phyloP scores from a whole-genome alignment of 2,797 vertebrate genomes.

The Gymnothorax reevesii region DNA sequence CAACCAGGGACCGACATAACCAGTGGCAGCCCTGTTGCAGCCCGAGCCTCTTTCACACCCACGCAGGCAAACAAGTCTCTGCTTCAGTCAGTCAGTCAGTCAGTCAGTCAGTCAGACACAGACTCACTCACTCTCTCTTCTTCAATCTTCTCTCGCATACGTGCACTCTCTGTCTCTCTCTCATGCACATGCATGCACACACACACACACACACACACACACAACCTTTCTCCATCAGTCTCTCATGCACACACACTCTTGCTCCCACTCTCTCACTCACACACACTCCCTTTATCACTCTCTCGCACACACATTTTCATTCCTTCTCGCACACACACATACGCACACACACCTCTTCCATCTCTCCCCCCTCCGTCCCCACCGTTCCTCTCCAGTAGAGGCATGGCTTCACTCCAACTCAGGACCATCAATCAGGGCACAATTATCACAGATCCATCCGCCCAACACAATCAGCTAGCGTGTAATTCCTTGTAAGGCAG shows the following conservation, averaged over 20 bases:
- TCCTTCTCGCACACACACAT: slow-evolving; percentile 29
- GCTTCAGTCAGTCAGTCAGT: not conserved
- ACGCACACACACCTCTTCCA: slow-evolving; percentile 39
- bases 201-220: slow-evolving; percentile 15
- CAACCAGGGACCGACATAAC: slow-evolving; percentile 25
- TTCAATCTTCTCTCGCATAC: not conserved
- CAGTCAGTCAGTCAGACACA: slow-evolving; percentile 4
- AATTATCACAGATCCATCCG: slow-evolving; percentile 52
- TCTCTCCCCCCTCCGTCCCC: slow-evolving; percentile 42
- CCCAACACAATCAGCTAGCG: slow-evolving; percentile 41
- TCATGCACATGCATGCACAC: not conserved
- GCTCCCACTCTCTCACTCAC: not conserved
- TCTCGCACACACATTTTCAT: slow-evolving; percentile 16
- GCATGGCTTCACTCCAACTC: slow-evolving; percentile 39
- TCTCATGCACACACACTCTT: not conserved
- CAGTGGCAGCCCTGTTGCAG: slow-evolving; percentile 48
- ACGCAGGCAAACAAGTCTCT: not conserved
- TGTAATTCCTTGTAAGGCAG: slow-evolving; percentile 34
- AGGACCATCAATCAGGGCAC: slow-evolving; percentile 54
- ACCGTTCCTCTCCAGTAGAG: slow-evolving; percentile 7
- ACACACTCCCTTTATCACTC: slow-evolving; percentile 5
- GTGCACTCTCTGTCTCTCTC: not conserved
- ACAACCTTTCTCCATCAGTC: not conserved
- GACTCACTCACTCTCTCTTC: not conserved
- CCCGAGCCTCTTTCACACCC: slow-evolving; percentile 23